Evolutionary conservation across 1,140 invertebrate genomes (phyloP), one percentile per base, ranked within the genome.

Genomic region (Scaptodrosophila lebanonensis): DNA sequence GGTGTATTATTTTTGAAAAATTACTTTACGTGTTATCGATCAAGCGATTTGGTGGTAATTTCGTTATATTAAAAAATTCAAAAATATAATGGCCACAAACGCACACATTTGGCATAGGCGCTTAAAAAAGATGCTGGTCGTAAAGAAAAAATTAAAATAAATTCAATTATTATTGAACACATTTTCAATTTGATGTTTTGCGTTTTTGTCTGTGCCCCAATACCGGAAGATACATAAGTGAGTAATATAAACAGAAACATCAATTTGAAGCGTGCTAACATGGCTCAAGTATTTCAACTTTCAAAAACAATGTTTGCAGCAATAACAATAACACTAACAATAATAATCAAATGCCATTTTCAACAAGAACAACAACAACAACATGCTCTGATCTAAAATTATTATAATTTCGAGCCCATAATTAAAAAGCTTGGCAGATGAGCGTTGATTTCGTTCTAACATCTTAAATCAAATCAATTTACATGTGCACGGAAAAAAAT

Each of bases 271-370:
- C 11, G 20, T 56, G 32, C 22, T 32, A 56, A 30, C 43, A 39
- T n/a, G 20, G 40, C 61, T 79, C 75, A 79, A 79, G 73, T 82
- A 73, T 79, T 79, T 79, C 75, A 79, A 79, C 73, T 79, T 79
- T 79, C 68, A 71, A 71, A 77, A 66, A 36, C 63, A 66, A 51
- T 38, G 22, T 50, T 58, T 38, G 38, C 20, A 48, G 44, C 12
- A 32, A 32, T 15, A 39, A 52, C 43, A 33, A 33, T 42, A 18
- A 32, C 35, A 36, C 60, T 53, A 33, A 50, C 40, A 56, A 60
- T 61, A 66, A 68, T 57, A 57, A 62, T 51, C 39, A 67, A 59
- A 63, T 57, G 52, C 58, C 58, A 70, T 70, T 52, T 63, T 40
- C 62, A 59, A 66, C 58, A 54, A 48, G 38, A 67, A 51, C n/a